Base-by-base conservation (phyloP, 1,140 invertebrate species). In the Chlorops oryzae region DNA sequence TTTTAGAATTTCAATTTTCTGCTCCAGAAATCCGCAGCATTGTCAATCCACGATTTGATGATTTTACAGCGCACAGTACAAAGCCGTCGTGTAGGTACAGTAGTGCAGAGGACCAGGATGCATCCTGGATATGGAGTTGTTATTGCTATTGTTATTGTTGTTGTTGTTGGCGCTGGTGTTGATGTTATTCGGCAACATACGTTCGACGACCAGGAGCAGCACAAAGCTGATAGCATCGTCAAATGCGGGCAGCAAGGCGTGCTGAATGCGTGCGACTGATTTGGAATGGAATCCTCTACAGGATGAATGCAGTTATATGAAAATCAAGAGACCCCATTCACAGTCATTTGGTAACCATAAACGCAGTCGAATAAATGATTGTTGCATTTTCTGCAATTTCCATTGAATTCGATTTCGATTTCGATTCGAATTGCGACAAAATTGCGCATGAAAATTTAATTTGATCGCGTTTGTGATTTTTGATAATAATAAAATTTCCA, bases 1-100 rank as follows among this genome's bases (percentile, higher is more conserved):
- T n/a, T n/a, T n/a, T 28, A 22, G 23, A 35, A 47, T 47, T 47
- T 47, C 45, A 47, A 47, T 47, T 47, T 47, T 47, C 27, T 20
- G 45, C 45, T 47, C 45, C 34, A 47, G 28, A 47, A 47, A 47
- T 22, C 37, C 15, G 32, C 34, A 13, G 34, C n/a, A n/a, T n/a
- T n/a, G n/a, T n/a, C n/a, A n/a, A n/a, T n/a, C n/a, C n/a, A n/a
- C n/a, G n/a, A n/a, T n/a, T 32, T n/a, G n/a, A 32, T 32, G 27
- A 32, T 32, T 9, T 32, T 6, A 13, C 25, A 4, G 40, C 3
- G 7, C 32, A 34, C n/a, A 35, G 35, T 47, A 12, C 20, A 17
- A 38, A 38, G 15, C 13, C 7, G 7, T 47, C 32, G 34, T 10
- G 34, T 20, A 47, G 32, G n/a, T n/a, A n/a, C n/a, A n/a, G n/a